A percentile compares a stretch with the other conserved stretches of the same genome.
phyloP scores from a whole-genome alignment of 1,140 invertebrate species.

The Eriocheir sinensis region DNA sequence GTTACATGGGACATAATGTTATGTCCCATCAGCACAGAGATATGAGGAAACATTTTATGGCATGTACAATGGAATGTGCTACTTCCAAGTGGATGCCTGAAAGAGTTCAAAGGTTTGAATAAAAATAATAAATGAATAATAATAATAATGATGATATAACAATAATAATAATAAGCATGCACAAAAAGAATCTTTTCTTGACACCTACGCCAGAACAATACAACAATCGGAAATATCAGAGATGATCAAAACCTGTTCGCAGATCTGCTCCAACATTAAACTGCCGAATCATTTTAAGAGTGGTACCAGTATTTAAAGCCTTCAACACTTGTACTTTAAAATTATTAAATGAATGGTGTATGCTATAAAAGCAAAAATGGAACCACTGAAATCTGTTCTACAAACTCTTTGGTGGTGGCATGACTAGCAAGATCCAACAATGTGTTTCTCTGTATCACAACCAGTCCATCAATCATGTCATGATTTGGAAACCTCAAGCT shows the following conservation, averaged over 20 bases:
- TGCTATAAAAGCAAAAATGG: conserved; percentile 66
- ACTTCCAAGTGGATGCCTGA: conserved; percentile 71
- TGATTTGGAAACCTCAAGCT: conserved; percentile 75
- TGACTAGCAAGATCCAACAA: conserved; percentile 77
- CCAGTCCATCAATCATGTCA: conserved; percentile 67
- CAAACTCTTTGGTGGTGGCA: conserved; percentile 76
- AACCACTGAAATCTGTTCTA: conserved; percentile 73
- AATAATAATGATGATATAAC: background rate
- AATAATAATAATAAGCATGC: conserved; percentile 30
- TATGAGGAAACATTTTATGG: conserved; percentile 66
- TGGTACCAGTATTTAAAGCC: conserved; percentile 73
- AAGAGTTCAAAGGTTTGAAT: conserved; percentile 52
- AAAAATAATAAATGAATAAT: conserved; percentile 58
- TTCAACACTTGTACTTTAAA: conserved; percentile 71
- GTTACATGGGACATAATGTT: background rate
- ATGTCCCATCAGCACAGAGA: conserved; percentile 46
- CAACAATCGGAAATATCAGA: conserved; percentile 68
- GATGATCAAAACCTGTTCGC: conserved; percentile 53
- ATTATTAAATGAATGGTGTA: conserved; percentile 70
- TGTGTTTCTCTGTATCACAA: conserved; percentile 77
- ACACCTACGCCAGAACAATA: conserved; percentile 52
- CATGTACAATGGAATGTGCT: conserved; percentile 76
- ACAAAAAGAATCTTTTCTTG: conserved; percentile 66
- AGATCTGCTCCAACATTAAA: conserved; percentile 68
- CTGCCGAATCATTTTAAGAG: conserved; percentile 53